Conservation (phyloP, 2,888 invertebrate species). For the Hypomecis atomaria region DNA sequence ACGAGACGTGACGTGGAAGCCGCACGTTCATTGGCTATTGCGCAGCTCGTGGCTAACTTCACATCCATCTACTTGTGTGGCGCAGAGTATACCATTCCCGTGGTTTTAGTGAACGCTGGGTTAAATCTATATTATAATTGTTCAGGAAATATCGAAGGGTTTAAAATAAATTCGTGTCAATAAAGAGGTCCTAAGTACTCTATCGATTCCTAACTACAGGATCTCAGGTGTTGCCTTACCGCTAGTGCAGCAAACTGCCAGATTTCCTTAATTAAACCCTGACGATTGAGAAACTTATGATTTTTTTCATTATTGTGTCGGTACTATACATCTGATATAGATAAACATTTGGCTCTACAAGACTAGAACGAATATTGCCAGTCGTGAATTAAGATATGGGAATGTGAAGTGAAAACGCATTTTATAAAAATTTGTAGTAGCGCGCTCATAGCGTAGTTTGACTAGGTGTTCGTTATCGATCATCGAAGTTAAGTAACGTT, state of each 20-base stretch:
- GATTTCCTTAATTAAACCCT: conserved; percentile 35
- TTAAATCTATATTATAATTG: background rate
- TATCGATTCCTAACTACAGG: conserved; percentile 10
- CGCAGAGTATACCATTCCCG: too few relatives aligned
- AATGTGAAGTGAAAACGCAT: too few relatives aligned
- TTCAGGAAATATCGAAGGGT: background rate
- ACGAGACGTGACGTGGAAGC: too few relatives aligned
- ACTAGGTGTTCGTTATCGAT: too few relatives aligned
- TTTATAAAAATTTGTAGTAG: too few relatives aligned
- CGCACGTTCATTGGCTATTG: too few relatives aligned
- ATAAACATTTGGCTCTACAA: conserved; percentile 16
- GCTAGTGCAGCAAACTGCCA: conserved; percentile 24
- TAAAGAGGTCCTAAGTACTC: conserved; percentile 1
- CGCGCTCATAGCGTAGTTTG: too few relatives aligned
- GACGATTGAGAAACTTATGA: conserved; percentile 29
- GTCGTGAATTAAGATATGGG: background rate
- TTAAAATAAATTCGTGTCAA: background rate
- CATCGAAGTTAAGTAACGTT: too few relatives aligned
- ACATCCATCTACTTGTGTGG: too few relatives aligned
- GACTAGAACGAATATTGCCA: conserved; percentile 22
- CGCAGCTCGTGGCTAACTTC: too few relatives aligned
- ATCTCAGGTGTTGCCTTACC: conserved; percentile 9
- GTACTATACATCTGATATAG: conserved; percentile 37
- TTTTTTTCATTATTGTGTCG: conserved; percentile 13
- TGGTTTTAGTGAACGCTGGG: too few relatives aligned